Evolutionary conservation across 2,888 invertebrate species (phyloP), one percentile per base, ranked within the genome.

Genomic region (Aquatica leii): DNA sequence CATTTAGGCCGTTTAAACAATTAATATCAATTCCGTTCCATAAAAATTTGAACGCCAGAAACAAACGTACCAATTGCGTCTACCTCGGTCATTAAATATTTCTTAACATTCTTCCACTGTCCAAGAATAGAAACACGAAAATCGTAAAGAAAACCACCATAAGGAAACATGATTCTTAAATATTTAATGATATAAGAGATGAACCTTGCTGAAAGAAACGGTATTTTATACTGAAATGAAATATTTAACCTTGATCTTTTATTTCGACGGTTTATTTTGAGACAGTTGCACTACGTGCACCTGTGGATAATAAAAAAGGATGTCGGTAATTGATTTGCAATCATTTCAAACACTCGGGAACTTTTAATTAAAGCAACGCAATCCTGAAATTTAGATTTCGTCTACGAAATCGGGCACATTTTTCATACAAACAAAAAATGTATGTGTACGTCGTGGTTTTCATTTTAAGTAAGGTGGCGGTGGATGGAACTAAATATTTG

Each of bases 141-240:
- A 59, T 59, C 59, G 61, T 56, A 56, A 61, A 61, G 54, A 54
- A 56, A 61, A 55, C 55, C 55, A 46, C 61, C 43, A 43, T 52
- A 52, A 61, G 51, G 56, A 46, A 62, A 52, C 62, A 21, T 24
- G 56, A 56, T 62, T 51, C 41, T 56, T 62, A 62, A 62, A 62
- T 62, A 62, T 56, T 62, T 62, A 62, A 62, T 35, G 37, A 48
- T 43, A 34, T 56, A 62, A 62, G 57, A 57, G 62, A 61, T 61
- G 62, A 62, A 62, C n/a, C 48, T 62, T 46, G 55, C 55, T 46
- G 61, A 61, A 61, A 62, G 57, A 56, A 40, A 35, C 62, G 51
- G 52, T 56, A 62, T 62, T 62, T 62, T 41, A 51, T 37, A 14
- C 14, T 21, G 37, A 12, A 51, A 52, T 62, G 56, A 62, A 62